Evolutionary conservation across 2,888 invertebrate genomes (phyloP).

Genomic region (Pycnomerus fuliginosus): DNA sequence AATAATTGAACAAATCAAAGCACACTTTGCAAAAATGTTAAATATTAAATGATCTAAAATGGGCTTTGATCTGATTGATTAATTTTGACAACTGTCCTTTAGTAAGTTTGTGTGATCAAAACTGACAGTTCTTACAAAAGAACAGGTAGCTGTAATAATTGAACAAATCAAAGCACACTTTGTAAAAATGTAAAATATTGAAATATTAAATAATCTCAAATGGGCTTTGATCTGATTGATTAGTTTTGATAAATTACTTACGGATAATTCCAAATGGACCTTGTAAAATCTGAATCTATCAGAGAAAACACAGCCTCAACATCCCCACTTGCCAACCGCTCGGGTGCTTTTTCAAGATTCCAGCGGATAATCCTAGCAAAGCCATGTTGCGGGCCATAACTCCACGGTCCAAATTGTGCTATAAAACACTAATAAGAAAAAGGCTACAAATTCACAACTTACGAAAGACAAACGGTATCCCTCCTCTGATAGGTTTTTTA

Average conservation of each 20-base stretch:
- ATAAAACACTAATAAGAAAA: too few species aligned
- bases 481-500: constrained; percentile 93
- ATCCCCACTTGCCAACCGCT: constrained; percentile 85
- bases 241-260: constrained; percentile 53
- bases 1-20: background rate
- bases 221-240: background rate
- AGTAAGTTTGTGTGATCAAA: too few species aligned
- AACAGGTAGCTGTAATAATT: too few species aligned
- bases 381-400: constrained; percentile 93
- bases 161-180: background rate
- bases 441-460: constrained; percentile 68
- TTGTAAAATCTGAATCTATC: constrained; percentile 89
- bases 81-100: too few species aligned
- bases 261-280: constrained; percentile 93
- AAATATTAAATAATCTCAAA: too few species aligned
- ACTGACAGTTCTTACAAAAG: too few species aligned
- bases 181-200: too few species aligned
- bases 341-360: constrained; percentile 87
- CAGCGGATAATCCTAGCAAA: constrained; percentile 92
- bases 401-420: constrained; percentile 97
- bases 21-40: too few species aligned
- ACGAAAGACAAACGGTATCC: constrained; percentile 97
- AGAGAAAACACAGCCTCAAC: constrained; percentile 90
- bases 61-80: background rate
- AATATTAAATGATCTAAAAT: too few species aligned